These are phyloP conservation scores for Dendroctonus ponderosae DNA, from an alignment of 1,140 invertebrate species.

Conservation along the genomic window DNA sequence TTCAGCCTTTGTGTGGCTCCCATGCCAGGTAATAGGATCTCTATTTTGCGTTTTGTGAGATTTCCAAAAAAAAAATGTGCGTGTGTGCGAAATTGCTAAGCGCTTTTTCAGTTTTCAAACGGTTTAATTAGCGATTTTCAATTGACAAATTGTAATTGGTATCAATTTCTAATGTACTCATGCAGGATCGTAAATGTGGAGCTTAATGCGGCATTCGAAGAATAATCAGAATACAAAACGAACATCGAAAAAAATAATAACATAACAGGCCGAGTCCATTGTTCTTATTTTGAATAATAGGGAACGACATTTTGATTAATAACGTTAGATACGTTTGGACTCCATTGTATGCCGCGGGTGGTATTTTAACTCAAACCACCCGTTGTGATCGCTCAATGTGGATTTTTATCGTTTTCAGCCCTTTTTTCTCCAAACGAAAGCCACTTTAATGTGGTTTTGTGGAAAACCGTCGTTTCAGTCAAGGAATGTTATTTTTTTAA, in stretches of 20 bases:
- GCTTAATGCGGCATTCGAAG: too few species aligned
- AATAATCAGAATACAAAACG: not conserved
- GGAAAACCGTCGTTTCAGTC: too few species aligned
- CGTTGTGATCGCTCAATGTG: conserved; percentile 16
- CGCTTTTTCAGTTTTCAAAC: too few species aligned
- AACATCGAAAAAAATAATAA: conserved; percentile 24
- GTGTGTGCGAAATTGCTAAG: not conserved
- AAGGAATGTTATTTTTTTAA: too few species aligned
- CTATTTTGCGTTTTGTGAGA: conserved; percentile 30
- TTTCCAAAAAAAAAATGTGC: conserved; percentile 14
- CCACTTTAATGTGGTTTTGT: not conserved
- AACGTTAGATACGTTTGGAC: conserved; percentile 36
- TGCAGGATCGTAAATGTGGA: too few species aligned
- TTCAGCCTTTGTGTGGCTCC: conserved; percentile 17
- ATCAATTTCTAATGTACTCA: too few species aligned
- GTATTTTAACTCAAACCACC: conserved; percentile 28
- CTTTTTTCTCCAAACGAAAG: conserved; percentile 8
- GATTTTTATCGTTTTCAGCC: conserved; percentile 33
- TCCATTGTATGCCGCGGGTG: conserved; percentile 34
- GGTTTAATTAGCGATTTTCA: too few species aligned
- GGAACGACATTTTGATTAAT: conserved; percentile 37
- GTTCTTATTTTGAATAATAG: conserved; percentile 37
- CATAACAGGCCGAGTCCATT: conserved; percentile 25
- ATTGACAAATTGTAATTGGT: too few species aligned
- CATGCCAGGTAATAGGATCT: conserved; percentile 22